Base-by-base conservation (phyloP, 2,797 vertebrate species). In the Euthynnus affinis region DNA sequence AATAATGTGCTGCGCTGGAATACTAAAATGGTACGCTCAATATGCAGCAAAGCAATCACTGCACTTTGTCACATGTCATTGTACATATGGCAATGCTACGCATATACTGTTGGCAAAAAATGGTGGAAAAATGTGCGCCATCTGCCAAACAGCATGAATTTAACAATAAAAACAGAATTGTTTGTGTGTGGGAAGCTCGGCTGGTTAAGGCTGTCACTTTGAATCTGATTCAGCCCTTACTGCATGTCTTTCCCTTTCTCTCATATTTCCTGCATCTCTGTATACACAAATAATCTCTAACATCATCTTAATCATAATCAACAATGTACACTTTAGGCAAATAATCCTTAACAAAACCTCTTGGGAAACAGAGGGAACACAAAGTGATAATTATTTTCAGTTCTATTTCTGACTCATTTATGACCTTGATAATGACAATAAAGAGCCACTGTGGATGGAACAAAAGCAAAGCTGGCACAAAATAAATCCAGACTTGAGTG, bases 161-260 rank as follows among this genome's bases (percentile, higher is more conserved):
- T 63, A 83, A 86, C 81, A 90, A 85, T 86, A 84, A 84, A 85
- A 89, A 83, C 53, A 23, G 74, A 80, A 80, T 32, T 83, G 76
- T 82, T 87, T 87, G 76, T 85, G 71, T 70, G 89, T 91, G 80
- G 85, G 88, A 88, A 85, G 84, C 79, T 88, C 70, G 53, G 83
- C 81, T 78, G 78, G 77, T 91, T 91, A 80, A 73, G 63, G 82
- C 76, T 90, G 91, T 89, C 89, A 87, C 74, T 85, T 88, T 85
- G 62, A 88, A 90, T 92, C 80, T 66, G 68, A 78, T 66, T 90
- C 81, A 87, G 78, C 51, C 77, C 78, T 79, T 80, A 23, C 79
- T 23, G 78, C 49, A 29, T 72, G 83, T 78, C 85, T 70, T 60
- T 34, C 18, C 20, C 44, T 73, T 65, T 78, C 66, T 74, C 46